A percentile compares a stretch with the other conserved stretches of the same genome.
Conservation (phyloP, 2,888 invertebrate species). For the Eristalis intricaria region DNA sequence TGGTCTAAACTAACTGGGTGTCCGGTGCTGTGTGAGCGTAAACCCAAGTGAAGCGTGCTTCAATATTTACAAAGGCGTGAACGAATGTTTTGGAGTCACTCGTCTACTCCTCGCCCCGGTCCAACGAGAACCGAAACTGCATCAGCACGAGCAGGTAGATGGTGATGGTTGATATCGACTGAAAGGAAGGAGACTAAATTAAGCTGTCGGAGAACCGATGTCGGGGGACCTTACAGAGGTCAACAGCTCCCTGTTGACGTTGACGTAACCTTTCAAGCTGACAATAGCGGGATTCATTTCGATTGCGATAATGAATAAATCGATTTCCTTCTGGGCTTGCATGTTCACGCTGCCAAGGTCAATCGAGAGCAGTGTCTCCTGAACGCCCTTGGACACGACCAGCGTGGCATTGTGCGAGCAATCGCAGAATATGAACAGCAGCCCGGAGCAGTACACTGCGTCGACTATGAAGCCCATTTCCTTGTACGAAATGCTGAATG, state of each 20-base stretch:
- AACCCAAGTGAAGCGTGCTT: constrained; percentile 8
- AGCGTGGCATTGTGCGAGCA: constrained; percentile 86
- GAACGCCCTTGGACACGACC: constrained; percentile 85
- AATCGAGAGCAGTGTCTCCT: constrained; percentile 84
- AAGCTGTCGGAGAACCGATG: neutral
- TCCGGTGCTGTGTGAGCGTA: neutral
- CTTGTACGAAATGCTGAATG: constrained; percentile 84
- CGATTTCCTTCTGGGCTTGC: constrained; percentile 86
- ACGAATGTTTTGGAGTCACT: neutral
- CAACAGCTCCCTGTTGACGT: constrained; percentile 85
- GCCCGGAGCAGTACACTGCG: constrained; percentile 84
- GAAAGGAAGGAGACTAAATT: constrained; percentile 76
- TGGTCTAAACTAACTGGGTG: neutral
- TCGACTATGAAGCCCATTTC: constrained; percentile 86
- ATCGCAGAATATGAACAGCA: constrained; percentile 86
- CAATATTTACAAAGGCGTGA: constrained; percentile 46
- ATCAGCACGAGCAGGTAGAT: constrained; percentile 86
- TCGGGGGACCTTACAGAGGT: constrained; percentile 83
- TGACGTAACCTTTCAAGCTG: constrained; percentile 85
- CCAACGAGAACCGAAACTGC: constrained; percentile 85
- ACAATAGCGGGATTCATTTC: constrained; percentile 88
- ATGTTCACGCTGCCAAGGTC: constrained; percentile 84
- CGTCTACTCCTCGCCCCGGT: constrained; percentile 37
- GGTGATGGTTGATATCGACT: constrained; percentile 86
- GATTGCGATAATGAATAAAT: constrained; percentile 86